Evolutionary conservation across 2,113 vertebrate genomes (phyloP), one percentile per base, ranked within the genome.

Genomic region (Euleptes europaea): DNA sequence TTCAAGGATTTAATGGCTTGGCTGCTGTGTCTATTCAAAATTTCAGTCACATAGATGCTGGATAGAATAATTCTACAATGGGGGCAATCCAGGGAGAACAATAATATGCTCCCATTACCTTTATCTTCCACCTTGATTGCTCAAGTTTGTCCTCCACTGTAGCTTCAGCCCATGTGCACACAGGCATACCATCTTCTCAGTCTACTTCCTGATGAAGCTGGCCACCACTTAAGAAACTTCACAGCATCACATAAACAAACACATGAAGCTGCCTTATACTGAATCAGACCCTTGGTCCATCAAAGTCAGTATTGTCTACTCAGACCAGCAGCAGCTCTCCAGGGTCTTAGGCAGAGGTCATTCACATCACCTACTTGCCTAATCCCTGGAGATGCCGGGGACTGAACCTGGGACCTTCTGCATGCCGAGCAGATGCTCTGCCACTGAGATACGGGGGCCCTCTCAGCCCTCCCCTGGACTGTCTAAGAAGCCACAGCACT

Each of bases 1-100:
- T 86, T 82, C 79, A 77, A 77, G 42, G 38, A 40, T 44, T 86
- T 65, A 75, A 82, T 77, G 65, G 73, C 35, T 44, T 70, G 71
- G 35, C 79, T 82, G 44, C 79, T 82, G 72, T 76, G 85, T 44
- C 79, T 47, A 67, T 76, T 69, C 49, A 76, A 44, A 60, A 28
- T 86, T 86, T 35, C 73, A 82, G 49, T 70, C 60, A 54, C 23
- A 69, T 57, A 65, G 65, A 77, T 81, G 72, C 42, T 47, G 73
- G 44, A 12, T 67, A 23, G 63, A 40, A 73, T 38, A 74, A 67
- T 86, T 81, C 71, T 76, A 51, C 47, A 76, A 26, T 26, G 57
- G 42, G 63, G 19, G 57, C 26, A 35, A 69, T 28, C 26, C 72
- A 19, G 63, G 66, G n/a, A 66, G 47, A 42, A 42, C 74, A 42